A percentile compares a stretch with the other conserved stretches of the same genome.
Evolutionary conservation across 2,113 vertebrate genomes (phyloP).

Genomic region (Cheirogaleus medius): DNA sequence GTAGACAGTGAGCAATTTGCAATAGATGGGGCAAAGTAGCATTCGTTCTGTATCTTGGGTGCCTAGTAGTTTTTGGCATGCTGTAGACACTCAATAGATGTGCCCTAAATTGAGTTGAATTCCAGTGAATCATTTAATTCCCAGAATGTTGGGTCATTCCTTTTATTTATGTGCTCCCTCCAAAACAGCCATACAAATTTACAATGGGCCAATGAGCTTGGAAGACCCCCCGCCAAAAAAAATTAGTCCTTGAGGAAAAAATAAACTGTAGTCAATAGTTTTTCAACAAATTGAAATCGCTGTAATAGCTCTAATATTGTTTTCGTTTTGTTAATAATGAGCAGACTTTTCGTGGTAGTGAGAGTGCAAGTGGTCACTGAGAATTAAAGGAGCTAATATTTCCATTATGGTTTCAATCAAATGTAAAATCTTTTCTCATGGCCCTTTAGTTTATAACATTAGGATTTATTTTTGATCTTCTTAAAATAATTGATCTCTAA

Average conservation of each 20-base stretch:
- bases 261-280: background rate
- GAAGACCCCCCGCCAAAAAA: background rate
- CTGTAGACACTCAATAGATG: background rate
- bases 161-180: background rate
- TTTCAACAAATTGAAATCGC: background rate
- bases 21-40: background rate
- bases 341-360: background rate
- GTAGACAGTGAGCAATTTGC: background rate
- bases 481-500: constrained; percentile 6
- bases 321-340: background rate
- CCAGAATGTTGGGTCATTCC: background rate
- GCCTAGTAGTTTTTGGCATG: background rate
- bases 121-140: background rate
- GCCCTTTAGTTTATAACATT: background rate
- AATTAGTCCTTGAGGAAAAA: background rate
- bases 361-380: background rate
- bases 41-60: background rate
- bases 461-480: constrained; percentile 32
- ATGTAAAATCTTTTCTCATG: background rate
- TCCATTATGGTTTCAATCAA: background rate
- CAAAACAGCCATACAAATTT: background rate
- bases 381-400: background rate
- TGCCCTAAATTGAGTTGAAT: background rate
- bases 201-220: background rate
- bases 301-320: background rate